phyloP scores from a whole-genome alignment of 2,797 vertebrate species.

The Lepidocolaptes lacrymiger region DNA sequence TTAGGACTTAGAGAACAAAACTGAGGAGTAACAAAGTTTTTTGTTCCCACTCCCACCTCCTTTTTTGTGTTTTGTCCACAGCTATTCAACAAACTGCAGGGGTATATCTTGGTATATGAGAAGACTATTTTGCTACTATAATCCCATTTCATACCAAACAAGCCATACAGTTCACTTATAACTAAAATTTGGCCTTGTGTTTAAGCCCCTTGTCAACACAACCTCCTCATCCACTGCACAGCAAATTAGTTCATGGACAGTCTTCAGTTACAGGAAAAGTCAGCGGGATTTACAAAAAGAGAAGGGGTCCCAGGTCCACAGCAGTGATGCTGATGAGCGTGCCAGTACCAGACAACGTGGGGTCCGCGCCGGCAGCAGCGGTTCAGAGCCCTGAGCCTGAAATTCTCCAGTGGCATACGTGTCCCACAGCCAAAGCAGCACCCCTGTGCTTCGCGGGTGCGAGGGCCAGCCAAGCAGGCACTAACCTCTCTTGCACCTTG shows the following conservation, averaged over 20 bases:
- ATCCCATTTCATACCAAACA: neutral
- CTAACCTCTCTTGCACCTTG: neutral
- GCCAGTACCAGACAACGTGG: rapidly evolving
- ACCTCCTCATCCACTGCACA: neutral
- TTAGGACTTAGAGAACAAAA: neutral
- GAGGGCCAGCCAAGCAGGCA: rapidly evolving
- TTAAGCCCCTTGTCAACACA: neutral
- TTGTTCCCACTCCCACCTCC: neutral
- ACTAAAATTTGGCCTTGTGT: neutral
- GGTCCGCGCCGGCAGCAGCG: rapidly evolving
- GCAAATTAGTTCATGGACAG: neutral
- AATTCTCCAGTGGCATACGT: rapidly evolving
- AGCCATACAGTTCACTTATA: neutral
- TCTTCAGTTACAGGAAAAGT: rapidly evolving
- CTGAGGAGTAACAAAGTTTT: neutral
- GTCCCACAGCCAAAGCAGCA: neutral
- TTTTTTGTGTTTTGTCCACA: neutral
- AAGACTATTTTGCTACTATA: neutral
- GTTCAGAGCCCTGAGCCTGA: neutral
- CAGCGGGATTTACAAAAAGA: rapidly evolving
- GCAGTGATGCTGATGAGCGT: rapidly evolving
- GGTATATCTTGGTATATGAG: neutral
- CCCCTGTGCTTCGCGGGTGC: rapidly evolving
- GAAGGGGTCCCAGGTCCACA: rapidly evolving
- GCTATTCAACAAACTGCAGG: neutral